Evolutionary conservation across 2,113 vertebrate species (phyloP), one percentile per base, ranked within the genome.

Genomic region (Podocnemis expansa): DNA sequence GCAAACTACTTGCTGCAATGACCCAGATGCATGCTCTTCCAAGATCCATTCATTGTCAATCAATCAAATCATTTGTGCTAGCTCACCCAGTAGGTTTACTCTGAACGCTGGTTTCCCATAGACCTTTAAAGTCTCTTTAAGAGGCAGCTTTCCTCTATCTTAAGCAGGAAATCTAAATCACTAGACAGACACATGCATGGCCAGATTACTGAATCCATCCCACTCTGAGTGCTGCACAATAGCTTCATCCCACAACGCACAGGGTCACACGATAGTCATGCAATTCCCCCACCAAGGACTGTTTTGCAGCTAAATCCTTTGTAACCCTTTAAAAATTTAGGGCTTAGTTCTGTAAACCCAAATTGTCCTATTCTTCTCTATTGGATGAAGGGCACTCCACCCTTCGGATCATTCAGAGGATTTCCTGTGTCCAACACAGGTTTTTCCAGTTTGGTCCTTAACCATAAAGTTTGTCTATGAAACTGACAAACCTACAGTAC

Each of bases 401-500:
- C 16, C 14, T 52, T 16, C 17, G 51, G 51, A 52, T 25, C 56
- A 58, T 25, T 27, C 56, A 29, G 56, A 31, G n/a, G 60, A 24
- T 73, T 91, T 82, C 70, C 78, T 85, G 12, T 60, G 58, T 31
- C 85, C 78, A 52, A 29, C 10, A 58, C 56, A 11, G 24, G 21
- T 31, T 79, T 56, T 79, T 60, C 24, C 1, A 0, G 51, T 38
- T 51, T 27, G 4, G 38, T 31, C 34, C 41, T 22, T 43, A 76
- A 49, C 55, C 80, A 25, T 17, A 22, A 60, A 31, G 21, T 43
- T 47, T 25, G 47, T 63, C 2, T 2, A 11, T 25, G 41, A 24
- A 41, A 76, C 10, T 27, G 45, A 55, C 0, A 0, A 8, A 1
- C 24, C 45, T 2, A 1, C 43, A 78, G 60, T 17, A 24, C 1